phyloP scores from a whole-genome alignment of 2,888 invertebrate genomes.

The Trichopoda pennipes region DNA sequence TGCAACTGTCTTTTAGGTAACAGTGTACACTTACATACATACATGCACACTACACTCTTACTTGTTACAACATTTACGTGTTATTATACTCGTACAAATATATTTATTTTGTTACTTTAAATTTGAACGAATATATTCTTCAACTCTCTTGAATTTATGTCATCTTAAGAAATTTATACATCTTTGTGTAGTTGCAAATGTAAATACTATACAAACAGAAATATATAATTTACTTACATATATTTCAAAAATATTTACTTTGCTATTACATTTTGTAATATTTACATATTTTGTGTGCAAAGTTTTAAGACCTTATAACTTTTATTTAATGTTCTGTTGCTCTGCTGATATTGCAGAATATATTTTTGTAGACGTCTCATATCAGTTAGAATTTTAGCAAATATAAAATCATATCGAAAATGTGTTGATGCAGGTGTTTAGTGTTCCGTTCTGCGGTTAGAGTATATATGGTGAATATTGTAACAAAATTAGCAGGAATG shows the following conservation, averaged over 20 bases:
- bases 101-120: neutral
- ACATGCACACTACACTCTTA: neutral
- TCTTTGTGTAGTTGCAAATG: conserved; percentile 29
- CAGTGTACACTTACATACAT: neutral
- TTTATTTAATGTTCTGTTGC: neutral
- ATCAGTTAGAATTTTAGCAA: neutral
- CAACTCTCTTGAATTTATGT: conserved; percentile 17
- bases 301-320: neutral
- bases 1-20: conserved; percentile 36
- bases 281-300: conserved; percentile 2
- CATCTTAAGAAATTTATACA: conserved; percentile 35
- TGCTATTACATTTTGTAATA: conserved; percentile 23
- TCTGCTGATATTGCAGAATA: neutral
- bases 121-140: conserved; percentile 1
- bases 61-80: neutral
- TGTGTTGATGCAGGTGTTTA: neutral
- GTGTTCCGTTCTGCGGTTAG: too few species aligned
- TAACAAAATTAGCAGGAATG: too few species aligned
- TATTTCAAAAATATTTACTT: conserved; percentile 13
- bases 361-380: neutral
- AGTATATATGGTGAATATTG: too few species aligned
- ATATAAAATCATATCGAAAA: neutral
- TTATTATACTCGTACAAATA: neutral
- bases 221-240: conserved; percentile 10
- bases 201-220: neutral